Conservation (phyloP, 53 echinoderm and acorn worm species). For the Patiria pectinifera region DNA sequence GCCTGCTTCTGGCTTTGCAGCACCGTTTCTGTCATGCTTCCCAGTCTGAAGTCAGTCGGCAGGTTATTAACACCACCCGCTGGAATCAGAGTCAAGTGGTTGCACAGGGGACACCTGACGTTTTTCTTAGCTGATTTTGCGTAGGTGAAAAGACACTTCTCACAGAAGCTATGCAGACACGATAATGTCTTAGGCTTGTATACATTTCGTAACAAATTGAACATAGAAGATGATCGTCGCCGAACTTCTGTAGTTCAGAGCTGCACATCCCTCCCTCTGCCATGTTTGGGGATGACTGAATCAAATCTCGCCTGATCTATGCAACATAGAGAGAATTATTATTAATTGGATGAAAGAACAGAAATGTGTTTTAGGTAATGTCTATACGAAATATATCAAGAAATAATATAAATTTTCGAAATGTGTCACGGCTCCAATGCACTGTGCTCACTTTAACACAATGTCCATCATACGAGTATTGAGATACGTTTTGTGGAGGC, state of each 20-base stretch:
- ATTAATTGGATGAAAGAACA: no score
- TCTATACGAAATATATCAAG: no score
- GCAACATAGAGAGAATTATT: no score
- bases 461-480: no score
- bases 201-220: constrained; percentile 1
- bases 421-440: no score
- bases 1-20: background rate
- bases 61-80: background rate
- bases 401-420: no score
- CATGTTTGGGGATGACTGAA: background rate
- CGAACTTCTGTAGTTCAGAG: background rate
- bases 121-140: background rate
- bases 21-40: background rate
- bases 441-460: no score
- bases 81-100: background rate
- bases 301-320: background rate
- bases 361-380: no score
- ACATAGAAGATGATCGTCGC: background rate
- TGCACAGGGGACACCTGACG: background rate
- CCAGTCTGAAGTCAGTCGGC: background rate
- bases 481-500: no score
- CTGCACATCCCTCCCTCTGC: background rate
- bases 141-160: background rate
- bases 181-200: background rate
- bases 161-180: background rate